Evolutionary conservation across 1,140 invertebrate species (phyloP).

Genomic region (Heterodera schachtii): DNA sequence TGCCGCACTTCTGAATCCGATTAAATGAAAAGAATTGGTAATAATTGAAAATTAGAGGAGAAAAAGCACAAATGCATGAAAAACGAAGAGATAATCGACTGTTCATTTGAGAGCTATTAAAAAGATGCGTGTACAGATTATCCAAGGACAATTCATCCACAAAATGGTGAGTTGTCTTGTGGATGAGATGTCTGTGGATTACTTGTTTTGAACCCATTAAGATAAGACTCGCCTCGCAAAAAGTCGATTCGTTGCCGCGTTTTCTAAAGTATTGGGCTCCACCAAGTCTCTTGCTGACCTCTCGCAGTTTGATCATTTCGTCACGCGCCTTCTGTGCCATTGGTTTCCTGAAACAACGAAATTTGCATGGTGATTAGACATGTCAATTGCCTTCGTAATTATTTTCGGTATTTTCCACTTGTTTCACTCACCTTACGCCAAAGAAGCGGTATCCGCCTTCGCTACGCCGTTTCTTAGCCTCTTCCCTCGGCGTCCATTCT

Average conservation of each 20-base stretch:
- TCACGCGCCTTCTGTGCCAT: constrained; percentile 45
- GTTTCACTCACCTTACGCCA: background rate
- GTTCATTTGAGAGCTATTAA: no score
- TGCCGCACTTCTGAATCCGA: constrained; percentile 46
- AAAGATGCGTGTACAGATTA: no score
- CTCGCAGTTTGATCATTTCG: constrained; percentile 58
- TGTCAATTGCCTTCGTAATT: no score
- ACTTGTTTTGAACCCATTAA: no score
- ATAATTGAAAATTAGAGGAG: background rate
- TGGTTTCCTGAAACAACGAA: constrained; percentile 36
- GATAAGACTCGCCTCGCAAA: constrained; percentile 30
- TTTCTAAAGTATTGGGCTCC: constrained; percentile 65
- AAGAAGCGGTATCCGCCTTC: constrained; percentile 11
- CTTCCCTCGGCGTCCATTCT: constrained; percentile 21
- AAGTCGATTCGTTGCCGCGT: constrained; percentile 50
- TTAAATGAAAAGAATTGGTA: background rate
- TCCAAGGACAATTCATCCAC: background rate
- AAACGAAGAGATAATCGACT: no score
- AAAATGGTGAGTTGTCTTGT: no score
- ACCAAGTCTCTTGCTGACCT: constrained; percentile 54
- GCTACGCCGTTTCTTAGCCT: background rate
- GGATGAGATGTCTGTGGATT: no score
- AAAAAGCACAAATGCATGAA: no score
- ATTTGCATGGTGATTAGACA: background rate
- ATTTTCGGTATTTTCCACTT: background rate